Base-by-base conservation (phyloP, 2,113 vertebrate genomes). In the Hystrix cristata region DNA sequence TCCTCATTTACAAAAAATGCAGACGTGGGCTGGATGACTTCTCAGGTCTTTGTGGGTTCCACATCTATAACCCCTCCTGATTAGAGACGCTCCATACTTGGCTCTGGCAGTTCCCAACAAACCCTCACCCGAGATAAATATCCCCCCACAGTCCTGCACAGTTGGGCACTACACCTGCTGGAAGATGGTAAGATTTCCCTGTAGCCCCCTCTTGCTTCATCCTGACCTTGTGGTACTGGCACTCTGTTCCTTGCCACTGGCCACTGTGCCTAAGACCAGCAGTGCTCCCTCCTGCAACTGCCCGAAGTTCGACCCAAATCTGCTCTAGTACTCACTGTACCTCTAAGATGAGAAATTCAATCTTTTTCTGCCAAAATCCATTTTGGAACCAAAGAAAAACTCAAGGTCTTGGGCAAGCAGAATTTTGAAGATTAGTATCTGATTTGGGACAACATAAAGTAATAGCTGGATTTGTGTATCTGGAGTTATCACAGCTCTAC, bases 1-100 rank as follows among this genome's bases (percentile, higher is more conserved):
- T 94, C 53, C 27, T 93, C 59, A 51, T 57, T 97, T 86, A 80
- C 31, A 83, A 88, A 97, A 85, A 95, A 85, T 29, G 51, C 81
- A 94, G 78, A n/a, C 3, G 34, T 4, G 29, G 31, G 13, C 19
- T 43, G 59, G 18, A 23, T 83, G 38, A 55, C 67, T 86, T 84
- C 89, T 57, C 76, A 88, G 11, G 43, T 74, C 71, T 78, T 29
- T 21, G 13, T 25, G 83, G 43, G 76, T 21, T 55, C 31, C 3
- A 71, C 43, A 6, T 16, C 46, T 34, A 23, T 59, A 38, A 53
- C 12, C 27, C 9, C 27, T 62, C 13, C 21, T 92, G 23, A 34
- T 25, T 78, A 60, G 64, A 71, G 69, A 72, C 3, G 27, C 34
- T 69, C 34, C 13, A 80, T 8, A 25, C 3, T 65, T 69, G 62